Conservation (phyloP, 2,797 vertebrate species). For the Cichlasoma orientale region DNA sequence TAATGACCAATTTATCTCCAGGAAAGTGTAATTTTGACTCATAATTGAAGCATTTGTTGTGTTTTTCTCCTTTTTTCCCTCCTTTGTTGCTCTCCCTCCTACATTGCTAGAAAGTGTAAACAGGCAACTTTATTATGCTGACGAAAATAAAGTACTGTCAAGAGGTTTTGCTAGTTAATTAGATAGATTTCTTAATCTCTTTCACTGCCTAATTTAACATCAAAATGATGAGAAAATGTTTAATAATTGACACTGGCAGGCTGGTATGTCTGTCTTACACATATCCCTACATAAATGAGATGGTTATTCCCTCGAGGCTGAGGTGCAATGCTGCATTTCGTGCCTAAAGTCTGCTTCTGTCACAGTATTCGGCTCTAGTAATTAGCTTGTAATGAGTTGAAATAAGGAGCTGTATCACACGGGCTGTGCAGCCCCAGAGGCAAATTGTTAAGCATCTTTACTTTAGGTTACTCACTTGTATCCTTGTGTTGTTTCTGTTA, state of each 20-base stretch:
- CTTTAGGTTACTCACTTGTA: constrained; percentile 19
- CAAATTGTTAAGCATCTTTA: constrained; percentile 31
- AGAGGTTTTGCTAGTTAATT: constrained; percentile 51
- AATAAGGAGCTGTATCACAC: constrained; percentile 43
- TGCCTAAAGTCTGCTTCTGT: constrained; percentile 52
- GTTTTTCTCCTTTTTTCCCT: background rate
- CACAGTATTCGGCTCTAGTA: constrained; percentile 48
- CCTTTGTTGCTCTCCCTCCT: background rate
- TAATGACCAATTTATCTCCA: constrained; percentile 4
- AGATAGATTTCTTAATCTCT: constrained; percentile 45
- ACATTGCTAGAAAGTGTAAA: constrained; percentile 8
- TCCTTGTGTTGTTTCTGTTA: constrained; percentile 40
- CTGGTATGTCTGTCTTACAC: constrained; percentile 42
- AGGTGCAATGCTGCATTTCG: constrained; percentile 56
- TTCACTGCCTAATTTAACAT: constrained; percentile 61
- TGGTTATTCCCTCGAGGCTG: constrained; percentile 39
- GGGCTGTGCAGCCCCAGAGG: constrained; percentile 32
- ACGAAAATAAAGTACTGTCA: constrained; percentile 46
- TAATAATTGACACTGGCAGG: constrained; percentile 48
- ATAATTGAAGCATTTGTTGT: background rate
- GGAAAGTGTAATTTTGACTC: background rate
- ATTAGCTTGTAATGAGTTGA: constrained; percentile 67
- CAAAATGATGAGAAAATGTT: constrained; percentile 44
- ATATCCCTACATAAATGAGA: constrained; percentile 36
- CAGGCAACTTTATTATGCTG: constrained; percentile 15